Conservation (phyloP, 2,797 vertebrate genomes). For the Loriculus beryllinus region DNA sequence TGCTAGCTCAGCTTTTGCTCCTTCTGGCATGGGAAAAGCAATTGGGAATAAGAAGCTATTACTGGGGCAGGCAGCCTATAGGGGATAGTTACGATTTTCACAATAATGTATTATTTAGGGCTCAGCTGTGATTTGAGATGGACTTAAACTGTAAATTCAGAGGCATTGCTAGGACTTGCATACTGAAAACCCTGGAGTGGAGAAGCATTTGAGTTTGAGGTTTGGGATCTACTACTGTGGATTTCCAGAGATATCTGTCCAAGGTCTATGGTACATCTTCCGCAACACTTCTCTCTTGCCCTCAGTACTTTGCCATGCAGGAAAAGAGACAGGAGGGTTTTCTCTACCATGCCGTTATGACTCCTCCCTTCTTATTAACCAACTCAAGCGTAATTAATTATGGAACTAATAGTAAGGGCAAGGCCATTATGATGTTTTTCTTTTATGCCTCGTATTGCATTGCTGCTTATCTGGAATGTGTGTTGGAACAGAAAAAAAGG, state of each 20-base stretch:
- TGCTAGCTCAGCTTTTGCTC: constrained; percentile 42
- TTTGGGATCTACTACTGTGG: constrained; percentile 5
- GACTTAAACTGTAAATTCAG: constrained; percentile 31
- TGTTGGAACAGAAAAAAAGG: neutral
- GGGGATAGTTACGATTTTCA: constrained; percentile 41
- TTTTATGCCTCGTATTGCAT: neutral
- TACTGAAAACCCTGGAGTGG: constrained; percentile 1
- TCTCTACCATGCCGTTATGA: neutral
- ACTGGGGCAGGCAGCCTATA: constrained; percentile 31
- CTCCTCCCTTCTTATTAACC: neutral
- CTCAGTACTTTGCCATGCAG: neutral
- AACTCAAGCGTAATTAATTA: neutral
- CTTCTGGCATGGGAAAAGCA: constrained; percentile 43
- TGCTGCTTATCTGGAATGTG: neutral
- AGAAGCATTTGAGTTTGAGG: neutral
- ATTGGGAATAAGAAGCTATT: constrained; percentile 55
- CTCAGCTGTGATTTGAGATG: constrained; percentile 3
- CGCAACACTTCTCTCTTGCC: neutral
- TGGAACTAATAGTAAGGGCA: neutral
- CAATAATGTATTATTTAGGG: constrained; percentile 53
- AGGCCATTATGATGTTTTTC: neutral
- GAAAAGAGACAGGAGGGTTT: neutral
- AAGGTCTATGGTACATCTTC: neutral
- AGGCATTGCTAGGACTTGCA: constrained; percentile 23
- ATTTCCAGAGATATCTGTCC: neutral